Conservation (phyloP, 2,888 invertebrate species). For the Amphimallon solstitiale region DNA sequence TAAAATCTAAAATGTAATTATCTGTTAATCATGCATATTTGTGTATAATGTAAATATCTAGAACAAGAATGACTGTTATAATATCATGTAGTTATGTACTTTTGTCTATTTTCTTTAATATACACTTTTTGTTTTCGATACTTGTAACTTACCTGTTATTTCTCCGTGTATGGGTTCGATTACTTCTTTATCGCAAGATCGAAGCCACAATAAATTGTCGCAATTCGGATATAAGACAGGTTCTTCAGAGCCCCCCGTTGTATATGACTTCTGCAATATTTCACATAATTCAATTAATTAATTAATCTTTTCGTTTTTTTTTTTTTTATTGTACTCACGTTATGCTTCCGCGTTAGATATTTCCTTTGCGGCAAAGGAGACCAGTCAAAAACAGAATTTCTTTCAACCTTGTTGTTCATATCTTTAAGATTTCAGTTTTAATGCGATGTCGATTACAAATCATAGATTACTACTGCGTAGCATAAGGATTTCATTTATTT, state of each 20-base stretch:
- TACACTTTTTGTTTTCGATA: too few species aligned
- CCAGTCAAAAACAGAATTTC: constrained; percentile 35
- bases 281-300: background rate
- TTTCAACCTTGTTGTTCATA: background rate
- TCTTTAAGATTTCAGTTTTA: too few species aligned
- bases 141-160: constrained; percentile 50
- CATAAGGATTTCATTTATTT: too few species aligned
- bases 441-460: too few species aligned
- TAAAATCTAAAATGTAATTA: too few species aligned
- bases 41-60: too few species aligned
- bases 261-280: constrained; percentile 1
- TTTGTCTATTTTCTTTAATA: too few species aligned
- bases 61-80: too few species aligned
- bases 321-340: constrained; percentile 17
- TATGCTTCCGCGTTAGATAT: constrained; percentile 29
- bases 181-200: constrained; percentile 83
- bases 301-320: constrained; percentile 11
- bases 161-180: constrained; percentile 74
- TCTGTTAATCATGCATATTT: too few species aligned
- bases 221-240: constrained; percentile 68
- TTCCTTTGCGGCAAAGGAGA: constrained; percentile 37
- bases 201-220: constrained; percentile 80
- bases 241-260: background rate
- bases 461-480: too few species aligned
- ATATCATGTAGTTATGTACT: too few species aligned